Percentiles rank a stretch among this genome's conserved stretches.
phyloP scores from a whole-genome alignment of 2,113 vertebrate genomes.

The Dolichallabes microphthalmus region DNA sequence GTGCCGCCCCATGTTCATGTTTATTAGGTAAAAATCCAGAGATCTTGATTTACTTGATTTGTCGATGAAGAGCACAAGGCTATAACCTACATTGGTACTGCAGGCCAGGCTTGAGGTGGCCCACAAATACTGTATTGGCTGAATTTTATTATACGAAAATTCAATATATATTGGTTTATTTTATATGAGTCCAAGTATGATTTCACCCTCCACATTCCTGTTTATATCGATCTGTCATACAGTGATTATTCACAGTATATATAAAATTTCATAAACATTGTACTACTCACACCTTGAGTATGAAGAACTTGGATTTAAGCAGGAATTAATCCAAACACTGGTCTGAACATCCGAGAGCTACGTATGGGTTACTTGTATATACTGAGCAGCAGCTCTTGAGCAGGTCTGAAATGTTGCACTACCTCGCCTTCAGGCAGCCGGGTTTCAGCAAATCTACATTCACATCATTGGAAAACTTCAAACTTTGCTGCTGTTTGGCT shows the following conservation, averaged over 20 bases:
- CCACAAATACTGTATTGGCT: slow-evolving; percentile 21
- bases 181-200: not conserved
- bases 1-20: slow-evolving; percentile 38
- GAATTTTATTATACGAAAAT: not conserved
- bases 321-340: not conserved
- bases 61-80: slow-evolving; percentile 15
- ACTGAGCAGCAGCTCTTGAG: not conserved
- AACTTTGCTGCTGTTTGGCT: not conserved
- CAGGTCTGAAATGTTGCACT: not conserved
- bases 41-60: slow-evolving; percentile 35
- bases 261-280: slow-evolving; percentile 13
- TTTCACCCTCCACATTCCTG: not conserved
- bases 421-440: not conserved
- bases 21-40: slow-evolving; percentile 43
- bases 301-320: not conserved
- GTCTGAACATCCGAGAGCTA: not conserved
- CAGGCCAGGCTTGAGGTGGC: slow-evolving; percentile 13
- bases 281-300: not conserved
- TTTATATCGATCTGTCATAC: not conserved
- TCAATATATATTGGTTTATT: not conserved
- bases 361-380: not conserved
- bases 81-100: slow-evolving; percentile 11
- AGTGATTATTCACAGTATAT: not conserved
- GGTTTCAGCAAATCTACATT: not conserved
- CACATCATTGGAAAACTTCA: slow-evolving; percentile 6